phyloP scores from a whole-genome alignment of 53 echinoderm and acorn worm species.

The Echinometra lucunter region DNA sequence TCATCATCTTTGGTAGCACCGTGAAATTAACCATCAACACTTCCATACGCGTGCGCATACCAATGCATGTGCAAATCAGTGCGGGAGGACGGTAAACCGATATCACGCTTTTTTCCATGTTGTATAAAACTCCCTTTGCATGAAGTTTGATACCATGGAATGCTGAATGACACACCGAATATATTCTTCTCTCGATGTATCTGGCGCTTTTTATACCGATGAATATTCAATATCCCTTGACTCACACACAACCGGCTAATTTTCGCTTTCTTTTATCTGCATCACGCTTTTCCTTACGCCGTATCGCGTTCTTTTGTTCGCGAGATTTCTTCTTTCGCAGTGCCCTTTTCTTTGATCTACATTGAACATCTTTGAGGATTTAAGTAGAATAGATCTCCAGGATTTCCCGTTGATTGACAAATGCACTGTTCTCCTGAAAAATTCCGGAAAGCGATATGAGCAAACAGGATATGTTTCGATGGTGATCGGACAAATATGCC shows the following conservation, averaged over 20 bases:
- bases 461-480: neutral
- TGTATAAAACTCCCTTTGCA: constrained; percentile 34
- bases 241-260: neutral
- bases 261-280: neutral
- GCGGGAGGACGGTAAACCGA: neutral
- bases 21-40: constrained; percentile 32
- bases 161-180: neutral
- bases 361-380: neutral
- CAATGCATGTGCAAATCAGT: constrained; percentile 40
- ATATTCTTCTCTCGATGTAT: neutral
- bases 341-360: neutral
- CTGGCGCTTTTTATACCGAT: constrained; percentile 8
- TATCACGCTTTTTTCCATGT: neutral
- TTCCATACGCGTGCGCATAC: constrained; percentile 36
- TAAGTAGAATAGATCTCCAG: neutral
- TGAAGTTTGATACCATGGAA: constrained; percentile 35
- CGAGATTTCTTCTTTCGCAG: neutral
- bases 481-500: neutral
- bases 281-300: neutral
- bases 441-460: neutral
- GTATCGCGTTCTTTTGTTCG: neutral
- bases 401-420: constrained; percentile 13
- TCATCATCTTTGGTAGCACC: neutral
- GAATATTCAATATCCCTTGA: constrained; percentile 50
- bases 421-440: constrained; percentile 28